These are phyloP conservation scores for Parnassius orleans DNA, from an alignment of 2,888 invertebrate genomes.

Conservation along the genomic window DNA sequence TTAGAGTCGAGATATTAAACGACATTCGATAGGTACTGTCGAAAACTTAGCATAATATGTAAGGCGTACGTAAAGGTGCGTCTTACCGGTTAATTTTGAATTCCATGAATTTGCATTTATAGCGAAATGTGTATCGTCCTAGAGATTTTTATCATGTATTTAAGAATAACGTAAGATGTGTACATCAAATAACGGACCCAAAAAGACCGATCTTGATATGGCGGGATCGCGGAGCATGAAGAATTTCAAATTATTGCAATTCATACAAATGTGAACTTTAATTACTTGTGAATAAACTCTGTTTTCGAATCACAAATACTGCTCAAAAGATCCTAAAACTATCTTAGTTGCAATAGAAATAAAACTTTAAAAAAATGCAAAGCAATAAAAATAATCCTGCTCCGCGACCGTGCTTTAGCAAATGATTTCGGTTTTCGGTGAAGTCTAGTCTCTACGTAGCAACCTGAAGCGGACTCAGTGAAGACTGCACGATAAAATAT, in stretches of 20 bases:
- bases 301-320: too few species aligned
- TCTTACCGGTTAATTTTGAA: conserved; percentile 74
- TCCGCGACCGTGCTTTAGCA: conserved; percentile 40
- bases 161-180: conserved; percentile 70
- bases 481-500: conserved; percentile 44
- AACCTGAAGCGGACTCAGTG: conserved; percentile 51
- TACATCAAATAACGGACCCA: conserved; percentile 62
- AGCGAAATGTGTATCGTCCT: conserved; percentile 78
- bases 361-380: too few species aligned
- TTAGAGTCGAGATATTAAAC: not conserved
- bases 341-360: too few species aligned
- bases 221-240: too few species aligned
- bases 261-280: too few species aligned
- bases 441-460: conserved; percentile 69
- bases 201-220: conserved; percentile 51
- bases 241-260: too few species aligned
- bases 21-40: conserved; percentile 33
- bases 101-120: conserved; percentile 82
- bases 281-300: too few species aligned
- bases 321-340: too few species aligned
- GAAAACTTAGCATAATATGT: conserved; percentile 74
- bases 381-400: too few species aligned
- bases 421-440: conserved; percentile 72
- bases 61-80: conserved; percentile 53
- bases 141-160: conserved; percentile 75